Evolutionary conservation across 2,797 vertebrate genomes (phyloP).

Genomic region (Sarcophilus harrisii): DNA sequence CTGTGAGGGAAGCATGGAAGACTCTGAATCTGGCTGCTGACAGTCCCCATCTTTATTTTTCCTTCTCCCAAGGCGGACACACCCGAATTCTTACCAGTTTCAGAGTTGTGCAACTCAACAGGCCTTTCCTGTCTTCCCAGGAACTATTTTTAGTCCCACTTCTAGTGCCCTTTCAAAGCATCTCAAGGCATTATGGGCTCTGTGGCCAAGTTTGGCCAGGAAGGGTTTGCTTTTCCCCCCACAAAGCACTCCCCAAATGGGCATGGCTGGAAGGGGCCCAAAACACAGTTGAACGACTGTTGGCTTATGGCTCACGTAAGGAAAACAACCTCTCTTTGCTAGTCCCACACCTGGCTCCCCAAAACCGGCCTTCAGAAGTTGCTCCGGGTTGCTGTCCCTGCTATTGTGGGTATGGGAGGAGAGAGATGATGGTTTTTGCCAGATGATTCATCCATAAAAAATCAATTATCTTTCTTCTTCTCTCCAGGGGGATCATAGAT

Average conservation of each 20-base stretch:
- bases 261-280: background rate
- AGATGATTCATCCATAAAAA: background rate
- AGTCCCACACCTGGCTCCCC: background rate
- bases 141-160: background rate
- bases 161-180: background rate
- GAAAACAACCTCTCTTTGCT: background rate
- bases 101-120: slow-evolving; percentile 6
- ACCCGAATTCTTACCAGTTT: slow-evolving; percentile 8
- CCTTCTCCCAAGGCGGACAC: background rate
- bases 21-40: background rate
- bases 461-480: background rate
- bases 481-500: background rate
- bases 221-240: background rate
- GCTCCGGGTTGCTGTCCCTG: background rate
- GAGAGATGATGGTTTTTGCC: background rate
- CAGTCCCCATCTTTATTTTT: background rate
- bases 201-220: background rate
- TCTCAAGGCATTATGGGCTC: background rate
- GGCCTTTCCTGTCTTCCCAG: background rate
- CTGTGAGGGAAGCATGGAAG: background rate
- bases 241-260: background rate
- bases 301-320: background rate
- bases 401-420: background rate
- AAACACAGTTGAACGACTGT: background rate
- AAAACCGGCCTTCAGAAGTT: background rate